Conservation (phyloP, 1,140 invertebrate genomes). For the Drosophila mojavensis region DNA sequence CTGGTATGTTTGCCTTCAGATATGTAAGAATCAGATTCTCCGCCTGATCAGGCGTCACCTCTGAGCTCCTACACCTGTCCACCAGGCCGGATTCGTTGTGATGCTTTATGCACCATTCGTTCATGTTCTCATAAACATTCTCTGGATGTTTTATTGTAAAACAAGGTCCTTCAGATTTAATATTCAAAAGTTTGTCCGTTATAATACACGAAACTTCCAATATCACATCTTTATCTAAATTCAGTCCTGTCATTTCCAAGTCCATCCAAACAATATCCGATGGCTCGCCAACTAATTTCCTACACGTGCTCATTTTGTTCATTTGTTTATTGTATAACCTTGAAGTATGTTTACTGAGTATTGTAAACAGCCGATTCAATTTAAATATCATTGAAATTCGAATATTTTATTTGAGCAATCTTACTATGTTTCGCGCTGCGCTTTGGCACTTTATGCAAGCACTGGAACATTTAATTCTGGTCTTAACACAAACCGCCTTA, state of each 20-base stretch:
- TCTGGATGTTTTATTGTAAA: conserved; percentile 93
- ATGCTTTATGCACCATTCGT: conserved; percentile 91
- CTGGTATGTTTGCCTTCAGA: conserved; percentile 88
- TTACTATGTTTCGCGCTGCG: not conserved
- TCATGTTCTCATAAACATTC: conserved; percentile 90
- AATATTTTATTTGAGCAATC: not conserved
- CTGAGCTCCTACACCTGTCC: conserved; percentile 88
- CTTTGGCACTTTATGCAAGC: not conserved
- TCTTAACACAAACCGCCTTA: not conserved
- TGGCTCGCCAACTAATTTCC: not conserved
- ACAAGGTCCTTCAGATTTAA: conserved; percentile 91
- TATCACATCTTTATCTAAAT: conserved; percentile 91
- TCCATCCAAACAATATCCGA: conserved; percentile 85
- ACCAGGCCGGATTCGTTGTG: conserved; percentile 91
- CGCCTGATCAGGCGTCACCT: conserved; percentile 87
- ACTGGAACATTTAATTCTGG: not conserved
- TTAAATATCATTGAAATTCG: conserved; percentile 13
- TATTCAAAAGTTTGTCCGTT: conserved; percentile 92
- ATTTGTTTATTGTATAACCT: not conserved
- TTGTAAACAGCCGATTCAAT: conserved; percentile 15
- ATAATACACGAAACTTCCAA: conserved; percentile 95
- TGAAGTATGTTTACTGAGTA: not conserved
- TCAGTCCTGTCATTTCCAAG: conserved; percentile 91
- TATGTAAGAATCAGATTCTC: conserved; percentile 91
- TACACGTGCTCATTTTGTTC: conserved; percentile 38